Base-by-base conservation (phyloP, 2,113 vertebrate species). In the Erythrocebus patas region DNA sequence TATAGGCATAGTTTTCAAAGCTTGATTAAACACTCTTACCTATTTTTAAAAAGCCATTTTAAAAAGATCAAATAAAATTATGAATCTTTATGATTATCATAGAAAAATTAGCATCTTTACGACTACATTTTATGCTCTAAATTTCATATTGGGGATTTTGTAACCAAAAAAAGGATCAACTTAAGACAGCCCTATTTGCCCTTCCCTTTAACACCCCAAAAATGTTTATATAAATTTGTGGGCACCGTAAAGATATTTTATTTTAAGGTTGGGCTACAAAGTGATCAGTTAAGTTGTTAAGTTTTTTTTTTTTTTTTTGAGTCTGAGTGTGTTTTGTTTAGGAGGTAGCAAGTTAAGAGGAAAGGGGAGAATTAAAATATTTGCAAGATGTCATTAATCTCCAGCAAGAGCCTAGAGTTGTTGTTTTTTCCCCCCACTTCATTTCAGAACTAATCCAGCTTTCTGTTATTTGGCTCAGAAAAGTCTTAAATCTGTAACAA, bases 401-500 rank as follows among this genome's bases (percentile, higher is more conserved):
- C 96, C 75, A 97, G 76, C 84, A 95, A 96, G 88, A 92, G 86
- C 88, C 95, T 87, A 86, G 59, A 97, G 84, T 98, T 95, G 93
- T 72, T 93, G 75, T 88, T 93, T 91, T 91, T 1, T 4, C 48
- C 68, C 17, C 68, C 96, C 97, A 93, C 80, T 97, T 96, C 89
- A 94, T 97, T 98, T 98, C 94, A 93, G 98, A 95, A 83, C 94
- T 97, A 79, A 96, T 95, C 98, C 98, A 86, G 97, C 95, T 98
- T 98, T 98, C 98, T 98, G 96, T 98, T 98, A 93, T 94, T 98
- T 98, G 98, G 98, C 98, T 98, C 98, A 97, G 97, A 96, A 97
- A 96, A 98, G 96, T 97, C 97, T 98, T 98, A 95, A 96, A 98
- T 97, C 97, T 97, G 97, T 89, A 98, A 97, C 93, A 96, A 98